A percentile compares a stretch with the other conserved stretches of the same genome.
phyloP scores from a whole-genome alignment of 1,140 invertebrate species.

The Dinoponera quadriceps region DNA sequence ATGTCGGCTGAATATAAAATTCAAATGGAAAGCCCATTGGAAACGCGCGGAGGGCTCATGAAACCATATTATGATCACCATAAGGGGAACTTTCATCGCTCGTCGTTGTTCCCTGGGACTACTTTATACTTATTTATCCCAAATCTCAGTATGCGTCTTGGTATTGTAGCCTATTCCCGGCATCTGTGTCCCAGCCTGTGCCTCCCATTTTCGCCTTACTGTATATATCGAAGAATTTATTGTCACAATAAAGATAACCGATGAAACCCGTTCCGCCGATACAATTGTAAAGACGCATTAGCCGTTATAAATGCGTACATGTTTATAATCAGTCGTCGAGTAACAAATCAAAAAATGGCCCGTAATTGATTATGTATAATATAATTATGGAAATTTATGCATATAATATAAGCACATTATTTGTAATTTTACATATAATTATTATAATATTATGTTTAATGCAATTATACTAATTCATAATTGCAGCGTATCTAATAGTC shows the following conservation, averaged over 20 bases:
- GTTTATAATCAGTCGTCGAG: background rate
- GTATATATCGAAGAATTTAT: conserved; percentile 17
- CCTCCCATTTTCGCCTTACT: background rate
- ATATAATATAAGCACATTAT: too few species aligned
- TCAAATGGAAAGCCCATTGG: conserved; percentile 64
- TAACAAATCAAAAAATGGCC: background rate
- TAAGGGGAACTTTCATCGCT: background rate
- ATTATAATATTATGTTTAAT: too few species aligned
- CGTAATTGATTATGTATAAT: conserved; percentile 13
- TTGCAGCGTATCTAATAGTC: too few species aligned
- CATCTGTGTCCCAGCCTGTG: conserved; percentile 2
- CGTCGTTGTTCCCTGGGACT: background rate
- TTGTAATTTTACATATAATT: too few species aligned
- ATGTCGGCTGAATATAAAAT: conserved; percentile 69
- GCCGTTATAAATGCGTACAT: background rate
- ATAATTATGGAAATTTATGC: background rate
- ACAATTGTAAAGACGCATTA: conserved; percentile 15
- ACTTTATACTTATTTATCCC: conserved; percentile 64
- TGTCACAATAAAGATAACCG: background rate
- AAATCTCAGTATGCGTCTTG: conserved; percentile 14
- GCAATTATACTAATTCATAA: too few species aligned
- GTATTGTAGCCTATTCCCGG: conserved; percentile 9
- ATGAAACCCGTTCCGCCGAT: background rate
- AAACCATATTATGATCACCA: conserved; percentile 67
- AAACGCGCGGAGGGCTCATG: conserved; percentile 35